A percentile compares a stretch with the other conserved stretches of the same genome.
Evolutionary conservation across 2,797 vertebrate species (phyloP).

Genomic region (Gallinago solitaria): DNA sequence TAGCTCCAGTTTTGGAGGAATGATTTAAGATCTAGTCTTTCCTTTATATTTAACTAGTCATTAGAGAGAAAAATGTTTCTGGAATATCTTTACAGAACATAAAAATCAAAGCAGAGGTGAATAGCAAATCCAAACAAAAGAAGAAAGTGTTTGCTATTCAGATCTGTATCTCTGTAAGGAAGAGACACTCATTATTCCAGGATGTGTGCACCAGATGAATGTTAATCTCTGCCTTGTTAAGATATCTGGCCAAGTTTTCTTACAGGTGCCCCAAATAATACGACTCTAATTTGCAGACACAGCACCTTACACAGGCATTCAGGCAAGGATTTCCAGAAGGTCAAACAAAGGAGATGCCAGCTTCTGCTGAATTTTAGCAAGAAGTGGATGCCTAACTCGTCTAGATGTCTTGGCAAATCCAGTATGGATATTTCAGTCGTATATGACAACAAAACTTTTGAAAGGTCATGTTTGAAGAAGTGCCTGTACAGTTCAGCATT

Average conservation of each 20-base stretch:
- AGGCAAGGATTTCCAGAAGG: constrained; percentile 30
- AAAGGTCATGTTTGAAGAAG: neutral
- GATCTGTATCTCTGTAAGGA: constrained; percentile 3
- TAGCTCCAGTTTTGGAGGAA: neutral
- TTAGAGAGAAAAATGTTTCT: constrained; percentile 38
- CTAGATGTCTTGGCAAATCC: neutral
- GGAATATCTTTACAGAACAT: neutral
- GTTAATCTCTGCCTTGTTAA: constrained; percentile 54
- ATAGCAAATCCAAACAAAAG: constrained; percentile 5
- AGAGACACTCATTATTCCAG: constrained; percentile 33
- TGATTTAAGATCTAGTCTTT: constrained; percentile 30
- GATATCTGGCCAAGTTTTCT: neutral
- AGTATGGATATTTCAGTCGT: neutral
- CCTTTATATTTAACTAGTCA: constrained; percentile 12
- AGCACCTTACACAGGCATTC: neutral
- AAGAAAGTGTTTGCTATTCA: neutral
- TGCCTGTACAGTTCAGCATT: neutral
- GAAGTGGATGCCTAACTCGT: neutral
- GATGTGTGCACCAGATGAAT: constrained; percentile 23
- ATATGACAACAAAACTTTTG: neutral
- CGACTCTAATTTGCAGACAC: neutral
- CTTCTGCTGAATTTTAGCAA: neutral
- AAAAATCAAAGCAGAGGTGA: constrained; percentile 38
- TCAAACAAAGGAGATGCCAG: neutral
- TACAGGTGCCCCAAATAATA: constrained; percentile 12